Percentiles rank a stretch among this genome's conserved stretches.
These are phyloP conservation scores for Adelphocoris suturalis DNA, from an alignment of 2,888 invertebrate species.

Conservation along the genomic window DNA sequence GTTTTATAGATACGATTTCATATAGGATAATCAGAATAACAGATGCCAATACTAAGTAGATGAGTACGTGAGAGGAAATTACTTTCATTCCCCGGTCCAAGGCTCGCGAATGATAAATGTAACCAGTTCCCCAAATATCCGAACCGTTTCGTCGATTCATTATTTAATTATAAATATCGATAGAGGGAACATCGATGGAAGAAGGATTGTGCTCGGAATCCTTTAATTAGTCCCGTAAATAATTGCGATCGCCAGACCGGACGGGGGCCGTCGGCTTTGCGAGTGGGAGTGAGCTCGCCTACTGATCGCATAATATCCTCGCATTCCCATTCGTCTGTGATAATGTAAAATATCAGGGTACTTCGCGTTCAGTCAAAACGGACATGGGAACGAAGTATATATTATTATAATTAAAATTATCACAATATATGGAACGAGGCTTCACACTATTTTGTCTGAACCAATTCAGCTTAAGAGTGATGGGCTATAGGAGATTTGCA, in stretches of 20 bases:
- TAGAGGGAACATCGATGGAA: slow-evolving; percentile 22
- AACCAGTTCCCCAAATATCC: background rate
- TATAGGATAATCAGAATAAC: no score
- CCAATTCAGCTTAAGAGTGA: no score
- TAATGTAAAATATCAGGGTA: background rate
- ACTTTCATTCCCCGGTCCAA: no score
- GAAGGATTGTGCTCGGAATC: slow-evolving; percentile 15
- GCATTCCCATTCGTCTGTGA: background rate
- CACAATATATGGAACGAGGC: no score
- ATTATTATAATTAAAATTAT: no score
- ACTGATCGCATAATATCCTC: background rate
- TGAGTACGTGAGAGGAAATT: no score
- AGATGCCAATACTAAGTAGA: no score
- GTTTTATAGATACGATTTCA: no score
- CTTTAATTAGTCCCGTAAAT: slow-evolving; percentile 32
- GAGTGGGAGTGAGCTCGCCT: slow-evolving; percentile 23
- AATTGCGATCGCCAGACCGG: background rate
- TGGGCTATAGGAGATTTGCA: no score
- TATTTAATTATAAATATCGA: slow-evolving; percentile 20
- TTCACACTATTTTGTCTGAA: no score
- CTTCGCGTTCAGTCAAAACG: no score
- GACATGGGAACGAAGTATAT: no score
- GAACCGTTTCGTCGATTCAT: slow-evolving; percentile 19
- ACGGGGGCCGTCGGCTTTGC: background rate
- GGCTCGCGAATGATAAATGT: background rate